These are phyloP conservation scores for Drosophila bipectinata DNA, from an alignment of 1,140 invertebrate species.

Conservation along the genomic window DNA sequence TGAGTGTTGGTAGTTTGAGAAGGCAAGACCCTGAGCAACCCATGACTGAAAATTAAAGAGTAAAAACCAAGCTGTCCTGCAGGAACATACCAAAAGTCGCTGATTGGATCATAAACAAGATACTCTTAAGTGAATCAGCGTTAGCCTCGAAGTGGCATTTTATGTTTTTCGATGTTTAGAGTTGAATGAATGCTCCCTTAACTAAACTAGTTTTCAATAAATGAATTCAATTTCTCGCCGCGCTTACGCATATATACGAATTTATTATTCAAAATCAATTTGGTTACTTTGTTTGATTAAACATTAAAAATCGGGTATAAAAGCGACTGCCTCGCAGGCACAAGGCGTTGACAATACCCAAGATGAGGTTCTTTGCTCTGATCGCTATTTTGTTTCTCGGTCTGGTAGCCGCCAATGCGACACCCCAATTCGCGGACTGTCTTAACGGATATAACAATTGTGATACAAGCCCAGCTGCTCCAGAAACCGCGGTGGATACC, in stretches of 20 bases:
- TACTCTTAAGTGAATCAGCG: not conserved
- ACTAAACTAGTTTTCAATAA: not conserved
- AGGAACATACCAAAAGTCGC: too few relatives aligned
- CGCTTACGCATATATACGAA: conserved; percentile 4
- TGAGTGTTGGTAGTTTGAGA: not conserved
- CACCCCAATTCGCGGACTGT: not conserved
- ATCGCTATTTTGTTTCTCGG: not conserved
- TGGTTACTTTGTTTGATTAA: not conserved
- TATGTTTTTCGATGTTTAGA: not conserved
- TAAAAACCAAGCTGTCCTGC: not conserved
- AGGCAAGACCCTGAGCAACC: not conserved
- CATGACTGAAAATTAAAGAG: not conserved
- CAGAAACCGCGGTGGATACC: conserved; percentile 1
- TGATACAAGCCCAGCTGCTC: not conserved
- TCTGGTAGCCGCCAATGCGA: not conserved
- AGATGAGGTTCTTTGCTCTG: conserved; percentile 5
- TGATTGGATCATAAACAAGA: not conserved
- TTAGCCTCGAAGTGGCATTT: not conserved
- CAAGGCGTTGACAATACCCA: not conserved
- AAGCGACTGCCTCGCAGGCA: not conserved
- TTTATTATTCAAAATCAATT: conserved; percentile 3
- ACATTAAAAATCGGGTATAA: conserved; percentile 5
- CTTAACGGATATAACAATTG: not conserved
- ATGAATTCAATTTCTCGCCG: not conserved
- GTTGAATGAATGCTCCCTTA: not conserved